Percentiles rank a stretch among this genome's conserved stretches.
Conservation (phyloP, 2,113 vertebrate species). For the Pelusios castaneus region DNA sequence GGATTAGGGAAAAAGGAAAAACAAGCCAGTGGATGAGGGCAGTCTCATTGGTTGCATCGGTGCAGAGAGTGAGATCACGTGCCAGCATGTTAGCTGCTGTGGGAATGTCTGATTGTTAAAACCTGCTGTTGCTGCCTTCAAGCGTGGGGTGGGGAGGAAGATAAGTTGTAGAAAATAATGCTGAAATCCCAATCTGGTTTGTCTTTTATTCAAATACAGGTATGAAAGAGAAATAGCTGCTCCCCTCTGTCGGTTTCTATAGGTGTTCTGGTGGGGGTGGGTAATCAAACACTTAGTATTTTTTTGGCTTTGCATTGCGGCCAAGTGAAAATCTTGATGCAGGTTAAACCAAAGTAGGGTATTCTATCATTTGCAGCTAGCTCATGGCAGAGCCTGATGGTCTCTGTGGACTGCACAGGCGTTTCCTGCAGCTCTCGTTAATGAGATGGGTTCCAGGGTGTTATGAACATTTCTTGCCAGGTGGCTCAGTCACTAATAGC, state of each 20-base stretch:
- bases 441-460: not conserved
- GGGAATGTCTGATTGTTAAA: not conserved
- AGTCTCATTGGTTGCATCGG: not conserved
- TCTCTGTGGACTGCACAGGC: not conserved
- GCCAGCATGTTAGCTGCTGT: not conserved
- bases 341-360: not conserved
- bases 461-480: not conserved
- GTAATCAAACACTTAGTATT: not conserved
- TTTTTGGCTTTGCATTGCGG: not conserved
- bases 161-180: not conserved
- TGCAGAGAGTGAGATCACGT: not conserved
- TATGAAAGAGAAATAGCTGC: not conserved
- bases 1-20: not conserved
- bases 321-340: not conserved
- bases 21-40: not conserved
- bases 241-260: not conserved
- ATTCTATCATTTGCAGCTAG: fast-evolving
- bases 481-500: not conserved
- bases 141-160: not conserved
- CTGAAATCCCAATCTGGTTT: not conserved
- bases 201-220: not conserved
- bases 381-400: not conserved
- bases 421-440: fast-evolving
- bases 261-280: not conserved
- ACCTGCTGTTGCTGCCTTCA: not conserved